These are phyloP conservation scores for Cheilosia vulpina DNA, from an alignment of 2,888 invertebrate genomes.

Conservation along the genomic window DNA sequence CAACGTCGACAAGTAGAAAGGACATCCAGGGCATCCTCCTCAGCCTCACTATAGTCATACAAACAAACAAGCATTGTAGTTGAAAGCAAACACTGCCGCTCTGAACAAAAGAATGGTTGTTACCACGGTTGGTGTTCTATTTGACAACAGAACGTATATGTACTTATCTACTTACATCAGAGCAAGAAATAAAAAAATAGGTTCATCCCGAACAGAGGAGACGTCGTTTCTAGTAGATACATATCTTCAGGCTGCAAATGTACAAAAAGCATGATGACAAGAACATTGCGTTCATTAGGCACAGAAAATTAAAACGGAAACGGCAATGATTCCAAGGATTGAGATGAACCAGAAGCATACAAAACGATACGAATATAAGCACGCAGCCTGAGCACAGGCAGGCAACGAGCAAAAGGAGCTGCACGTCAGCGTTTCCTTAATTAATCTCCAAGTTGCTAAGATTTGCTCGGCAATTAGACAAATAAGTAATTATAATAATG, in stretches of 20 bases:
- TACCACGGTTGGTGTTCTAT: constrained; percentile 62
- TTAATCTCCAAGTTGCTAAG: constrained; percentile 74
- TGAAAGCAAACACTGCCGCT: constrained; percentile 66
- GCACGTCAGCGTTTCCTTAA: constrained; percentile 53
- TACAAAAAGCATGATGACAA: constrained; percentile 66
- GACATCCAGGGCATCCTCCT: constrained; percentile 49
- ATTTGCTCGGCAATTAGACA: constrained; percentile 74
- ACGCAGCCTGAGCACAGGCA: not conserved
- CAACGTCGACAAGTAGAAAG: constrained; percentile 56
- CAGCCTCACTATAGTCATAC: constrained; percentile 45
- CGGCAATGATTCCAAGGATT: constrained; percentile 69
- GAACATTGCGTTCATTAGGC: constrained; percentile 74
- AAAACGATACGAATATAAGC: constrained; percentile 5
- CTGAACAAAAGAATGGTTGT: constrained; percentile 67
- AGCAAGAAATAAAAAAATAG: constrained; percentile 40
- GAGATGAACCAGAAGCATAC: constrained; percentile 61
- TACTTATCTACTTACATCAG: constrained; percentile 35
- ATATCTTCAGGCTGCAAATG: constrained; percentile 60
- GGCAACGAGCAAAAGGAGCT: not conserved
- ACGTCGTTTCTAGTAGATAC: constrained; percentile 58
- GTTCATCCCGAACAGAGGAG: constrained; percentile 51
- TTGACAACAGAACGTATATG: constrained; percentile 50
- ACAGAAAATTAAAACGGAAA: constrained; percentile 74
- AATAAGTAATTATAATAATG: constrained; percentile 75
- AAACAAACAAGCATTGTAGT: constrained; percentile 58